phyloP scores from a whole-genome alignment of 2,113 vertebrate genomes.

The Conger conger region DNA sequence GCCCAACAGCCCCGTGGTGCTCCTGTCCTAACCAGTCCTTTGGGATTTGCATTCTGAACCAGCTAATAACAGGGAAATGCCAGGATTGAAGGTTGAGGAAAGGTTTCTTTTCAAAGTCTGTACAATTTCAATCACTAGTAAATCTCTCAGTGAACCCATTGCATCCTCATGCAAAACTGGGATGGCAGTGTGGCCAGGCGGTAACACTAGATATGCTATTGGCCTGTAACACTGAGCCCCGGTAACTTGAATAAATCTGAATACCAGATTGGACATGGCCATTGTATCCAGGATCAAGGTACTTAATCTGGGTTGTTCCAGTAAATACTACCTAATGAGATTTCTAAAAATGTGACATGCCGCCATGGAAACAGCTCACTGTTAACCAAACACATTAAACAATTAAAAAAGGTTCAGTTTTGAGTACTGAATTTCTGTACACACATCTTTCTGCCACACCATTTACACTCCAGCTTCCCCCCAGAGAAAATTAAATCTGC shows the following conservation, averaged over 20 bases:
- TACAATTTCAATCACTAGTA: neutral
- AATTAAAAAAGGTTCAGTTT: neutral
- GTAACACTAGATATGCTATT: neutral
- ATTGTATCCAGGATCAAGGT: neutral
- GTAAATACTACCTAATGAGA: neutral
- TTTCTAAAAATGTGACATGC: neutral
- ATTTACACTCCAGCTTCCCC: neutral
- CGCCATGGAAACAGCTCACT: neutral
- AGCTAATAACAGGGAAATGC: constrained; percentile 73
- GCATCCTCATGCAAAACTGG: neutral
- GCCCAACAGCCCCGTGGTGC: neutral
- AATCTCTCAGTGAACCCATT: neutral
- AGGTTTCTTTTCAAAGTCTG: neutral
- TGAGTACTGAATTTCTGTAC: neutral
- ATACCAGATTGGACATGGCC: neutral
- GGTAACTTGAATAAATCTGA: neutral
- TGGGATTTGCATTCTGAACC: constrained; percentile 56
- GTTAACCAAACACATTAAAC: neutral
- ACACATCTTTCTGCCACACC: neutral
- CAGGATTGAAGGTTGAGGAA: constrained; percentile 53
- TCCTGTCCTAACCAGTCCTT: constrained; percentile 47
- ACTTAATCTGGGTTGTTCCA: neutral
- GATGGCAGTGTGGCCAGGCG: neutral
- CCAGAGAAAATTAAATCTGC: constrained; percentile 4
- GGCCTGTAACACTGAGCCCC: neutral